Base-by-base conservation (phyloP, 1,140 invertebrate genomes). In the Lordiphosa mommai region DNA sequence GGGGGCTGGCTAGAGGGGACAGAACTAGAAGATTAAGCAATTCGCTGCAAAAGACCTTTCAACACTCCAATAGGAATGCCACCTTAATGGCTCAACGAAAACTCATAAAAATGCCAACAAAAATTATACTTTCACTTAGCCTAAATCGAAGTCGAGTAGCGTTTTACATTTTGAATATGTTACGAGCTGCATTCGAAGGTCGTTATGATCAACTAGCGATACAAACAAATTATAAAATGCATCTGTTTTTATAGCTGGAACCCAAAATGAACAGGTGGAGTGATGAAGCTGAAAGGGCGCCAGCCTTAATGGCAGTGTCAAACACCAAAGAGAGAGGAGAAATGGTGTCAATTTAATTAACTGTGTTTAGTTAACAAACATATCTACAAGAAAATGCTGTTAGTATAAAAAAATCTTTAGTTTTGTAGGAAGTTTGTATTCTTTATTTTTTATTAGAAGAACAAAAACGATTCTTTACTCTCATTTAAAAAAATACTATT, bases 111-210 rank as follows among this genome's bases (percentile, higher is more conserved):
- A 79, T 80, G 80, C 67, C 59, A 65, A 43, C 20, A 61, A 57
- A 76, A 72, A 67, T 67, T 67, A 72, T 76, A 82, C 76, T 82
- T 82, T 82, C 76, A 82, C 76, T 82, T 67, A 60, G 65, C 64
- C 64, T 8, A 55, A 48, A 53, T 51, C 34, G 49, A 64, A 59
- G 29, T 57, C 52, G 61, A 70, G 70, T 82, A 79, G 76, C 76
- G 56, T 34, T 44, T 66, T 52, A 7, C 67, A 51, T 66, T 50
- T 48, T 27, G 38, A 61, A 40, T 40, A 44, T 72, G 36, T 72
- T 36, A 38, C 17, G 52, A 29, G n/a, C n/a, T n/a, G 1, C 20
- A 23, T 23, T 23, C 20, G 20, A 23, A 41, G 30, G 43, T 73
- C 56, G 60, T 57, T 66, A 76, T 52, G 51, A 76, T 76, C 60